A percentile compares a stretch with the other conserved stretches of the same genome.
These are phyloP conservation scores for Sardinella longiceps DNA, from an alignment of 2,797 vertebrate genomes.

Conservation along the genomic window DNA sequence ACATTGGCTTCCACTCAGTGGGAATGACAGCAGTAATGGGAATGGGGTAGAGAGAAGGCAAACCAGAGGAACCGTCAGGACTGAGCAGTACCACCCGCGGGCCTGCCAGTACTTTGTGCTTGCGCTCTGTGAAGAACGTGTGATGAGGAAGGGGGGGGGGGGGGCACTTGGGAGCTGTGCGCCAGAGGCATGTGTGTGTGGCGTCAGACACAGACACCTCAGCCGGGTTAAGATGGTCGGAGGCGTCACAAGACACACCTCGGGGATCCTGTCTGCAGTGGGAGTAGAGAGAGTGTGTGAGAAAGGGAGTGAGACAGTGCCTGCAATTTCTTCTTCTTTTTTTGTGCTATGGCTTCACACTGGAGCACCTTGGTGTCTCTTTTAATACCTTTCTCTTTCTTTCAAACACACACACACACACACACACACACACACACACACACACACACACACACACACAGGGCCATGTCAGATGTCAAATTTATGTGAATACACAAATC, in stretches of 20 bases:
- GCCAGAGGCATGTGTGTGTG: conserved; percentile 40
- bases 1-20: conserved; percentile 29
- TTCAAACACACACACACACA: neutral
- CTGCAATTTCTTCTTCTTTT: conserved; percentile 50
- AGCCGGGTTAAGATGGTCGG: conserved; percentile 49
- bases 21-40: conserved; percentile 61
- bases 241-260: conserved; percentile 71
- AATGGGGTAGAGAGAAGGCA: conserved; percentile 57
- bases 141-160: conserved; percentile 68
- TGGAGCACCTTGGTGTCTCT: neutral
- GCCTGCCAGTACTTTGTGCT: conserved; percentile 56
- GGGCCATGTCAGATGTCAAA: no score
- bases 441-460: neutral
- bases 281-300: neutral
- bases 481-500: neutral
- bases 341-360: neutral
- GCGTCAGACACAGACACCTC: conserved; percentile 60
- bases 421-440: neutral
- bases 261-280: neutral
- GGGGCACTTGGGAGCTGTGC: conserved; percentile 43
- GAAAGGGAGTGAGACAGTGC: conserved; percentile 50
- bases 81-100: conserved; percentile 59
- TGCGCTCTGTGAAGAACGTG: conserved; percentile 58
- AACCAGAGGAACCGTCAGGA: conserved; percentile 55
- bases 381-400: conserved; percentile 1